Evolutionary conservation across 1,140 invertebrate species (phyloP), one percentile per base, ranked within the genome.

Genomic region (Neodiprion virginianus): DNA sequence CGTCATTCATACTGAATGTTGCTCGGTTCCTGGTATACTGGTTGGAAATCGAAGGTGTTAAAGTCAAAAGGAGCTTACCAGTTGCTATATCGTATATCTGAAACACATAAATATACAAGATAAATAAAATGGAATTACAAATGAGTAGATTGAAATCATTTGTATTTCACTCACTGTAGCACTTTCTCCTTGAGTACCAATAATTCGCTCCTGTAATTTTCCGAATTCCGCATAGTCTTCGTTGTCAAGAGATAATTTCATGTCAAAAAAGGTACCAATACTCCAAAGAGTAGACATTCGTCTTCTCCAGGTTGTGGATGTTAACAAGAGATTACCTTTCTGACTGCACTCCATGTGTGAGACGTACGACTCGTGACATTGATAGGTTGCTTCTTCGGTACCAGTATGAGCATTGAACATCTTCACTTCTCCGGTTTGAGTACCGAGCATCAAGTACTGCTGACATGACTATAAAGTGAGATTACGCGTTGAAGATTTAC

Each of bases 181-280:
- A 69, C 90, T 92, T 88, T 95, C 94, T 40, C 90, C 91, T 86
- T 94, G 94, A 0, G 95, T 96, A 75, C 94, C 95, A 76, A 98
- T 93, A 74, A 98, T 93, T 83, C 93, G 92, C 79, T 98, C 96
- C 86, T 97, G 95, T 68, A 93, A 84, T 87, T 98, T 98, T 80
- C 95, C 95, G 87, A 99, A 99, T 84, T 98, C 96, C 8, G 96
- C 94, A 84, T 97, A 95, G 79, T 96, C 93, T 77, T 98, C 97
- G 67, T 96, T 93, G 79, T 95, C 91, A 76, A 97, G 92, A 47
- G 92, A 85, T 77, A 93, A 89, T 89, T 92, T 94, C 79, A 93
- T 90, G 74, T 95, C 93, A 78, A 96, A 96, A 75, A 91, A 92
- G 75, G 85, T 89, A 72, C 86, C 92, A 80, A 97, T 92, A 69